Percentiles rank a stretch among this genome's conserved stretches.
Conservation (phyloP, 2,113 vertebrate species). For the Puntigrus tetrazona region DNA sequence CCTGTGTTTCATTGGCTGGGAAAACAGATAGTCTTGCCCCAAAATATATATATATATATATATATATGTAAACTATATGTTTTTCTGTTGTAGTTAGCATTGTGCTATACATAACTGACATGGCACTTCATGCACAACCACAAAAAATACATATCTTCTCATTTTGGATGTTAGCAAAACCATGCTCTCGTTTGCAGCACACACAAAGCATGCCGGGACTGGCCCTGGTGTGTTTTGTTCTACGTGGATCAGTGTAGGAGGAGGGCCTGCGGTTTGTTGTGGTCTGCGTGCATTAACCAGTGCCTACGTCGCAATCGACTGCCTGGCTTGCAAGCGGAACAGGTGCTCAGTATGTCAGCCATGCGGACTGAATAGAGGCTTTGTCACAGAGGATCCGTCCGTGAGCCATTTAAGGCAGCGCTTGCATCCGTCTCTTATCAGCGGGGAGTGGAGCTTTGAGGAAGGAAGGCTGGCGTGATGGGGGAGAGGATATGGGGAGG, state of each 20-base stretch:
- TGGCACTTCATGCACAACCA: neutral
- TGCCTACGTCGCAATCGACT: slow-evolving; percentile 36
- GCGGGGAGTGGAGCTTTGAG: slow-evolving; percentile 49
- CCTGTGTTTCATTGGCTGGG: neutral
- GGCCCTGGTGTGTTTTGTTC: neutral
- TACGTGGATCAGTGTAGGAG: slow-evolving; percentile 48
- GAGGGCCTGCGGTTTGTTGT: slow-evolving; percentile 42
- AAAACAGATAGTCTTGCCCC: too few relatives aligned
- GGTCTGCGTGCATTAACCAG: slow-evolving; percentile 38
- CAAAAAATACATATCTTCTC: neutral
- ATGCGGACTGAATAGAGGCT: slow-evolving; percentile 70
- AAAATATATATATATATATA: neutral
- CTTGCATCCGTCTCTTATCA: slow-evolving; percentile 55
- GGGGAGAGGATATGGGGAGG: slow-evolving; percentile 33
- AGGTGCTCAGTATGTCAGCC: slow-evolving; percentile 67
- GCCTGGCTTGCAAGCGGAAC: slow-evolving; percentile 62
- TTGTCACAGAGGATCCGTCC: slow-evolving; percentile 68
- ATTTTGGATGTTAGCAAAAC: neutral
- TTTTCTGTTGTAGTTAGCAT: neutral
- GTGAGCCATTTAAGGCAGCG: slow-evolving; percentile 56
- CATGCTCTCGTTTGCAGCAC: neutral
- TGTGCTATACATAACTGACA: neutral
- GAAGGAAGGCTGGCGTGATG: slow-evolving; percentile 45
- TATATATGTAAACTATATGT: neutral
- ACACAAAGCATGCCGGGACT: neutral